phyloP scores from a whole-genome alignment of 1,140 invertebrate species.

The Diplogasteroides magnus region DNA sequence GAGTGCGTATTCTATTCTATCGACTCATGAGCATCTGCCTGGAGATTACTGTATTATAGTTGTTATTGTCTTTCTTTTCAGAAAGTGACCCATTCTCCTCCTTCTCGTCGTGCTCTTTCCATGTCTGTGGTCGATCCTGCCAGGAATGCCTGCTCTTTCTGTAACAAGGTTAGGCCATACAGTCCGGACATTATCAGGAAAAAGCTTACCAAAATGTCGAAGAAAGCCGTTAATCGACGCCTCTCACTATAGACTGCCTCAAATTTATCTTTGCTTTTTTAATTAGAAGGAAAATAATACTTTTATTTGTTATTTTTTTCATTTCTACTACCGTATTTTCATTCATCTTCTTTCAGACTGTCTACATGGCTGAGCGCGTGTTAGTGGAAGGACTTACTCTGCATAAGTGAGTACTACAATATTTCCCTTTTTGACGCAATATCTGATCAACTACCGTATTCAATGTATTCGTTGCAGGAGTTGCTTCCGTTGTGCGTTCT shows the following conservation, averaged over 20 bases:
- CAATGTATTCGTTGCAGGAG: constrained; percentile 41
- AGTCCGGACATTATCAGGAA: too few species aligned
- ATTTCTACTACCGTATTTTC: not conserved
- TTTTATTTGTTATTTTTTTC: not conserved
- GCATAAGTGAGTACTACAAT: not conserved
- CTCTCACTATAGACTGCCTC: too few species aligned
- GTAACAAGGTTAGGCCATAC: not conserved
- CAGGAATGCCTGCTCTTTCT: not conserved
- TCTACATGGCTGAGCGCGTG: constrained; percentile 33
- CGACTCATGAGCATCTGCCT: too few species aligned
- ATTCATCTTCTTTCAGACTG: constrained; percentile 1
- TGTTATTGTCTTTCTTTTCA: too few species aligned
- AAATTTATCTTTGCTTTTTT: too few species aligned
- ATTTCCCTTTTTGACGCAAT: constrained; percentile 14
- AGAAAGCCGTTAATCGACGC: not conserved
- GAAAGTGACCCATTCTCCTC: not conserved
- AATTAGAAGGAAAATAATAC: too few species aligned
- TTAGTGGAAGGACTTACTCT: constrained; percentile 14
- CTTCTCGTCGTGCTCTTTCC: not conserved
- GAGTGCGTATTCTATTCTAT: not conserved
- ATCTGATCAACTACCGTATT: too few species aligned
- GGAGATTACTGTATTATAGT: not conserved
- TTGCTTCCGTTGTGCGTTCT: constrained; percentile 40
- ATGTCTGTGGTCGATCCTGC: not conserved
- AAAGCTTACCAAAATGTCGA: not conserved